These are phyloP conservation scores for Atta cephalotes DNA, from an alignment of 1,140 invertebrate genomes.

Conservation along the genomic window DNA sequence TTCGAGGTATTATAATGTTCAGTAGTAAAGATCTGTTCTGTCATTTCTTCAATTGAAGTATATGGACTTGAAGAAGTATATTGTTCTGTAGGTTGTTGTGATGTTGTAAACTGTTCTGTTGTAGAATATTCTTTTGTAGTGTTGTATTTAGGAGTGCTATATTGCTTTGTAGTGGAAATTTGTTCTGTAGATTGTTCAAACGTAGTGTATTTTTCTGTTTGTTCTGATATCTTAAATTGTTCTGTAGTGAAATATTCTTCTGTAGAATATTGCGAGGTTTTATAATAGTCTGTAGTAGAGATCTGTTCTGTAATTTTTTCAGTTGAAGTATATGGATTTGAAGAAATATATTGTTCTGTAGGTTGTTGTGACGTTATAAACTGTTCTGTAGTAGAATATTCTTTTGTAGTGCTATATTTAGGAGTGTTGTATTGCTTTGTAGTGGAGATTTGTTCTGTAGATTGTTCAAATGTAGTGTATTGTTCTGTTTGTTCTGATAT, in stretches of 20 bases:
- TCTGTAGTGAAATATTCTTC: constrained; percentile 10
- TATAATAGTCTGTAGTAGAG: constrained; percentile 22
- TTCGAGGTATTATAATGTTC: background rate
- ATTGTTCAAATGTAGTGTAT: background rate
- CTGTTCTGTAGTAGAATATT: constrained; percentile 25
- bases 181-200: background rate
- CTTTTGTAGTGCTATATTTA: background rate
- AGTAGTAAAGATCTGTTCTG: constrained; percentile 16
- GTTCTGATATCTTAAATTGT: constrained; percentile 5
- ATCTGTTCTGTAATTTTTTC: background rate
- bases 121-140: background rate
- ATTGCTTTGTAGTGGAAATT: background rate
- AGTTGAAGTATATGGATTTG: background rate
- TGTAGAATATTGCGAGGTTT: background rate
- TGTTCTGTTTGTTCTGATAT: constrained; percentile 32
- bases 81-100: constrained; percentile 13
- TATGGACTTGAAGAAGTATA: background rate
- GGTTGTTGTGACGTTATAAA: background rate
- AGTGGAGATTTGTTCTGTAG: constrained; percentile 18
- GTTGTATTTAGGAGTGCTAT: background rate
- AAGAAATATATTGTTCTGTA: background rate
- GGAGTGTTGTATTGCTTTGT: background rate
- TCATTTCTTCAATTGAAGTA: background rate
- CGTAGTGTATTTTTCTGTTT: background rate
- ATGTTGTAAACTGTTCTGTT: constrained; percentile 27